These are phyloP conservation scores for Bursaphelenchus okinawaensis DNA, from an alignment of 2,888 invertebrate species.

Conservation along the genomic window DNA sequence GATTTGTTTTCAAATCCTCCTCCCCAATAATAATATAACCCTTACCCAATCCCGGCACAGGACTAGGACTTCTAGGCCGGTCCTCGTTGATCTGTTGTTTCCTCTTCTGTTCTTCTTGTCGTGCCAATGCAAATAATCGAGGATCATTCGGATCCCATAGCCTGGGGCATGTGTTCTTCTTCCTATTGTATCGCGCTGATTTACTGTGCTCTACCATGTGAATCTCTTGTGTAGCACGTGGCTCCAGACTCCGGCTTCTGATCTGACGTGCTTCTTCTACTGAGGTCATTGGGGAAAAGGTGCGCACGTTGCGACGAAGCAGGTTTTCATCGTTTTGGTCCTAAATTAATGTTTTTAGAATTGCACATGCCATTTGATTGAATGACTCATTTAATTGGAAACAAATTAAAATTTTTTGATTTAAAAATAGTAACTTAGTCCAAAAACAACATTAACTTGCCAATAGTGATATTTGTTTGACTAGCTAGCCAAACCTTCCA, in stretches of 20 bases:
- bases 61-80: slow-evolving; percentile 8
- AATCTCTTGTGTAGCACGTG: slow-evolving; percentile 15
- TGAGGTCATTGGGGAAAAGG: background rate
- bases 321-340: slow-evolving; percentile 4
- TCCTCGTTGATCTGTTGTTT: background rate
- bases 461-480: too few species aligned
- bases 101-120: background rate
- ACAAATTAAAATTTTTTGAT: too few species aligned
- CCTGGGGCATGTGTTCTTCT: background rate
- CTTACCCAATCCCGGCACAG: slow-evolving; percentile 1
- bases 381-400: too few species aligned
- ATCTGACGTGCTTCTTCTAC: slow-evolving; percentile 15
- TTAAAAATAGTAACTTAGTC: too few species aligned
- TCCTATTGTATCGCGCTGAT: slow-evolving; percentile 22
- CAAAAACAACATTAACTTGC: too few species aligned
- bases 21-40: too few species aligned
- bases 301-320: slow-evolving; percentile 11
- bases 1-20: too few species aligned
- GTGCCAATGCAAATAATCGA: slow-evolving; percentile 5
- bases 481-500: too few species aligned
- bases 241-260: slow-evolving; percentile 25
- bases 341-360: too few species aligned
- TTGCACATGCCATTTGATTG: too few species aligned
- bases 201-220: slow-evolving; percentile 30
- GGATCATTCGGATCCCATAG: slow-evolving; percentile 30